A percentile compares a stretch with the other conserved stretches of the same genome.
Conservation (phyloP, 1,140 invertebrate genomes). For the Hycleus phaleratus region DNA sequence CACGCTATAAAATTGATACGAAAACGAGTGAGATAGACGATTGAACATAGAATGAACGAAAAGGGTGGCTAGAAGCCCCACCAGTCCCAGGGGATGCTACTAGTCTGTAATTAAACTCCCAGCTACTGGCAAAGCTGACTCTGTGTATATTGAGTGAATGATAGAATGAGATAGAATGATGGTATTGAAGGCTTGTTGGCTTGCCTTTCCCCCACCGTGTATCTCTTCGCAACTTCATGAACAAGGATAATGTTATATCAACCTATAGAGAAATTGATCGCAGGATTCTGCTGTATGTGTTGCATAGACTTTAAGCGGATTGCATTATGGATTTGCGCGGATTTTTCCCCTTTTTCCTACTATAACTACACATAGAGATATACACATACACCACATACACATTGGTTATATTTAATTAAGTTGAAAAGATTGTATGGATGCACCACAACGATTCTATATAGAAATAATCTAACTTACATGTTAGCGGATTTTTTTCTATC, state of each 20-base stretch:
- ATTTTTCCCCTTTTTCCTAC: constrained; percentile 20
- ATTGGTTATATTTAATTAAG: constrained; percentile 17
- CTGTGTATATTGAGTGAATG: background rate
- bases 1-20: background rate
- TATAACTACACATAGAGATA: constrained; percentile 1
- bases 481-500: no score
- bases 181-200: background rate
- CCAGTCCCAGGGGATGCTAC: constrained; percentile 31
- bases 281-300: constrained; percentile 26
- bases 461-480: no score
- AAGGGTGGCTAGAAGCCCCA: constrained; percentile 33
- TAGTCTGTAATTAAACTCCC: constrained; percentile 35
- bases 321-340: constrained; percentile 26
- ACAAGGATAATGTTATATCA: constrained; percentile 31
- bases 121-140: constrained; percentile 22
- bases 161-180: no score
- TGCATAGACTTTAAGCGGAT: constrained; percentile 30
- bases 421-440: constrained; percentile 6
- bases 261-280: constrained; percentile 30
- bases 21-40: no score
- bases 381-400: constrained; percentile 6
- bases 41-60: constrained; percentile 2
- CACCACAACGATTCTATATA: background rate
- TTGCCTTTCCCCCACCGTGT: constrained; percentile 22
- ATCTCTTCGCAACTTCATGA: constrained; percentile 20